These are phyloP conservation scores for Cinara cedri DNA, from an alignment of 2,888 invertebrate genomes.

Conservation along the genomic window DNA sequence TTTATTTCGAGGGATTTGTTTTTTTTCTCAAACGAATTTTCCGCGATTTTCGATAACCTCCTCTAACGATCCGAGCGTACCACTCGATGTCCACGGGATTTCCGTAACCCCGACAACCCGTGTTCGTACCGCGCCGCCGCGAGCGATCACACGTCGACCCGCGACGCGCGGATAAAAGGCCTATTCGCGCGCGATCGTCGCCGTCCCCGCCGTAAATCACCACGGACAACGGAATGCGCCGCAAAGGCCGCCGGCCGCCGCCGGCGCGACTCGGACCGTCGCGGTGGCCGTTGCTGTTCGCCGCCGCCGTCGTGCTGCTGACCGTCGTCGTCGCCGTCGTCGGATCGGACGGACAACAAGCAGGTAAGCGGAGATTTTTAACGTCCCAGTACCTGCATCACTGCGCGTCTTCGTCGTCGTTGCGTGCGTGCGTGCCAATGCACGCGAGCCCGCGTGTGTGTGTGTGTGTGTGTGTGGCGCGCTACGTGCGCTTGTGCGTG, in stretches of 20 bases:
- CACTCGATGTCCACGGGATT: too few relatives aligned
- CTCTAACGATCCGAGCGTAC: too few relatives aligned
- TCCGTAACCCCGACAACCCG: neutral
- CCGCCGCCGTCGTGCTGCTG: neutral
- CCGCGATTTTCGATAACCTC: too few relatives aligned
- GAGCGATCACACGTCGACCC: neutral
- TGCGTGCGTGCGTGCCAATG: too few relatives aligned
- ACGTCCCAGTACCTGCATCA: conserved; percentile 42
- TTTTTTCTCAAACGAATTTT: too few relatives aligned
- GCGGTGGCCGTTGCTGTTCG: neutral
- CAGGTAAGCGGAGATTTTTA: conserved; percentile 47
- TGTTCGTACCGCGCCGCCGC: neutral
- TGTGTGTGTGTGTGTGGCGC: neutral
- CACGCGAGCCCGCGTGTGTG: neutral
- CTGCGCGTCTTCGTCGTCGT: conserved; percentile 12
- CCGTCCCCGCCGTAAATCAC: neutral
- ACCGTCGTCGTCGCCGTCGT: neutral
- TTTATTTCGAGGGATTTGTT: too few relatives aligned
- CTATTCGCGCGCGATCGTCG: neutral
- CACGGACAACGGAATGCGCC: neutral
- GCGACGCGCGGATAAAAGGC: too few relatives aligned
- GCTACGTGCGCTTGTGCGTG: neutral
- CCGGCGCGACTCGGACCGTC: neutral
- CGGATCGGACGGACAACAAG: conserved; percentile 15
- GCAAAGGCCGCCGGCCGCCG: neutral